Evolutionary conservation across 2,113 vertebrate species (phyloP).

Genomic region (Serinus canaria): DNA sequence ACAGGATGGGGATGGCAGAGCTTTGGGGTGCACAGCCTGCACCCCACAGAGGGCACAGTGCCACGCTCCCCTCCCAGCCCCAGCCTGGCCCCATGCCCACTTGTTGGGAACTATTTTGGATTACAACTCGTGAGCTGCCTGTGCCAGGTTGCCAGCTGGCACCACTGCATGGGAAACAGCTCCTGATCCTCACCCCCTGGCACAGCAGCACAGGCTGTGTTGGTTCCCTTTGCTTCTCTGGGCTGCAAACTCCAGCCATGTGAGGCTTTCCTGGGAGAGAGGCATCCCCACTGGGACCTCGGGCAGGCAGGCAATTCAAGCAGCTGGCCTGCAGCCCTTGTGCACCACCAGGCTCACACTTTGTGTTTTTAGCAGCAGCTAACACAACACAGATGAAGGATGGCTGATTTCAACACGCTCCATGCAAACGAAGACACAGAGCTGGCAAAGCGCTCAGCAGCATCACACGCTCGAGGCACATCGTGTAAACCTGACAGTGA

Average conservation of each 20-base stretch:
- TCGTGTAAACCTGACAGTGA: not conserved
- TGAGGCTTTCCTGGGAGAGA: not conserved
- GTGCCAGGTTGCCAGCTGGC: slow-evolving; percentile 15
- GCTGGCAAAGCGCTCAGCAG: not conserved
- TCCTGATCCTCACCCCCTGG: not conserved
- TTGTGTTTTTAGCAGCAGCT: not conserved
- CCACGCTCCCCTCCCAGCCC: not conserved
- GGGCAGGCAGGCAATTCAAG: not conserved
- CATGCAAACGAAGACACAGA: accelerated
- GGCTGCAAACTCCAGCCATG: not conserved
- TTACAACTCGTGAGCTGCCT: not conserved
- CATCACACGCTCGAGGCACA: not conserved
- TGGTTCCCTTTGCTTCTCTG: not conserved
- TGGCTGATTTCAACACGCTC: not conserved
- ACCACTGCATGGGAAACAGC: not conserved
- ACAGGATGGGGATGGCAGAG: not conserved
- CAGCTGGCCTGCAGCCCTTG: not conserved
- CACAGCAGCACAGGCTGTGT: not conserved
- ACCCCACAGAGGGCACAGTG: accelerated
- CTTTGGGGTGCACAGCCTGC: not conserved
- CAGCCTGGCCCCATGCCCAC: not conserved
- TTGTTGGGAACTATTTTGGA: not conserved
- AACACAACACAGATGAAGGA: not conserved
- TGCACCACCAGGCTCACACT: accelerated
- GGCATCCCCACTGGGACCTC: not conserved